Percentiles rank a stretch among this genome's conserved stretches.
Conservation (phyloP, 2,113 vertebrate species). For the Alethe castanea region DNA sequence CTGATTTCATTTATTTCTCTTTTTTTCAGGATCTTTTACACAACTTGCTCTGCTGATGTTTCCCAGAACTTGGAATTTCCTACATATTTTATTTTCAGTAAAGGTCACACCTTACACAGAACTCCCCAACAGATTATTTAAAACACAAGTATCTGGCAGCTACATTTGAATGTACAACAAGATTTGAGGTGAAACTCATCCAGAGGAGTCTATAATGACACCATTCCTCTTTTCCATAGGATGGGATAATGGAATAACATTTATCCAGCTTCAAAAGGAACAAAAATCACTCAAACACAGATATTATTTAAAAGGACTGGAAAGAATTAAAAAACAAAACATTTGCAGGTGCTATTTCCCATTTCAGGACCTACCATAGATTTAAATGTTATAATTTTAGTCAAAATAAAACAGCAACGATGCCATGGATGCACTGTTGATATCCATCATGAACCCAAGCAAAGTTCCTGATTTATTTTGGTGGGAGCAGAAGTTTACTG, state of each 20-base stretch:
- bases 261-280: neutral
- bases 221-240: neutral
- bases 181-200: neutral
- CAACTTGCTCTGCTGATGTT: slow-evolving; percentile 15
- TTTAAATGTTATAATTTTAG: neutral
- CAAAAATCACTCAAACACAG: neutral
- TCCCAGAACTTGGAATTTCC: neutral
- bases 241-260: neutral
- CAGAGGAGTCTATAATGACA: neutral
- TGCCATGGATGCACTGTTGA: neutral
- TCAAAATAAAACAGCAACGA: rapidly evolving
- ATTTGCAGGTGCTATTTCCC: neutral
- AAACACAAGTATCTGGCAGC: neutral
- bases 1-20: slow-evolving; percentile 13
- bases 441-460: neutral
- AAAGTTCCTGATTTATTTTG: neutral
- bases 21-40: slow-evolving; percentile 2
- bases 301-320: neutral
- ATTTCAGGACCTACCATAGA: neutral
- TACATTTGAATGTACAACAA: neutral
- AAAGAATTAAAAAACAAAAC: neutral
- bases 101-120: slow-evolving; percentile 34
- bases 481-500: neutral
- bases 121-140: neutral
- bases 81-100: slow-evolving; percentile 16